Base-by-base conservation (phyloP, 2,113 vertebrate species). In the Tenrec ecaudatus region DNA sequence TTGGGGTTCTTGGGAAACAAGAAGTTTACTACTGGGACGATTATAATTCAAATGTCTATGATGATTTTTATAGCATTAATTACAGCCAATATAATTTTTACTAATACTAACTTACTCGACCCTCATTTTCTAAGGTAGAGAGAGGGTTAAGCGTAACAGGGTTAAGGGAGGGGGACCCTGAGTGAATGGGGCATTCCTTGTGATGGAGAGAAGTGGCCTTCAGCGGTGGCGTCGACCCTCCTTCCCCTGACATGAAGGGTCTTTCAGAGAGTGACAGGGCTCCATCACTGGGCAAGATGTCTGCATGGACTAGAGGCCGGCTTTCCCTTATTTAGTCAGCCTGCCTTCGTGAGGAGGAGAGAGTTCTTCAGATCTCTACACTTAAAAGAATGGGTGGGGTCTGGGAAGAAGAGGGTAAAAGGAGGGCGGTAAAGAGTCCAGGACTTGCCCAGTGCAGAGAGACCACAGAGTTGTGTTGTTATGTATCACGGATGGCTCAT, bases 21-120 rank as follows among this genome's bases (percentile, higher is more conserved):
- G 78, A 53, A 92, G 78, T 76, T 89, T 80, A 91, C 53, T 33
- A 43, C 76, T 5, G 1, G 57, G 81, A 81, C 82, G 27, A 81
- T 58, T 33, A 57, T 53, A 64, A 73, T 64, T 1, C 47, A 95
- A 9, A 14, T 53, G 88, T 77, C 82, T 85, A 90, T 82, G 36
- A 77, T 87, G 75, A 85, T 87, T 90, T 92, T 82, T 38, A 87
- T 77, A 88, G 62, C 20, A 23, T 88, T 84, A 73, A 64, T 81
- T 92, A 64, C 2, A 92, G 77, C 20, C 43, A 92, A 68, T 82
- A 85, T 77, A 92, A 53, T 92, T 78, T 66, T 90, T 82, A 57
- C 33, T 80, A 68, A 53, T 53, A 53, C 47, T 53, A 53, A 53
- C 47, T 53, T 53, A 53, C 11, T 53, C 47, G 47, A 53, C 47